Conservation (phyloP, 2,797 vertebrate species). For the Buceros bicornis region DNA sequence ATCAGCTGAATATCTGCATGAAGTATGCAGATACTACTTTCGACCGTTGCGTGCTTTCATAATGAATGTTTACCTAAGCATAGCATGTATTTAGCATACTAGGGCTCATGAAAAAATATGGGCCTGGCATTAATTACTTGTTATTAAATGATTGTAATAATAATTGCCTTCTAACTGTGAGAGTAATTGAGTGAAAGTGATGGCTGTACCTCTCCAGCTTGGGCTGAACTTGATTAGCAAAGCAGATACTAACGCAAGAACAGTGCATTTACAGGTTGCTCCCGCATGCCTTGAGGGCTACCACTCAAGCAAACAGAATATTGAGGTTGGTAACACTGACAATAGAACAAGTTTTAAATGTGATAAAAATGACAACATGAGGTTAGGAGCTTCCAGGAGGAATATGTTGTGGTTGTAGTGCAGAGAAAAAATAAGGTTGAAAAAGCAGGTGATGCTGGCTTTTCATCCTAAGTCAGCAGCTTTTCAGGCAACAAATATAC, state of each 20-base stretch:
- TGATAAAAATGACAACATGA: neutral
- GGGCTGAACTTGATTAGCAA: constrained; percentile 11
- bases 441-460: neutral
- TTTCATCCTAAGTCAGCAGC: neutral
- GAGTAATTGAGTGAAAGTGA: constrained; percentile 16
- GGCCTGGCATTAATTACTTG: neutral
- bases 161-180: neutral
- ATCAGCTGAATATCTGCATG: neutral
- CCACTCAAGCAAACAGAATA: constrained; percentile 27
- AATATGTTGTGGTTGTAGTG: neutral
- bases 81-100: neutral
- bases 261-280: constrained; percentile 4
- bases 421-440: neutral
- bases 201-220: neutral
- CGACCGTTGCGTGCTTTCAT: neutral
- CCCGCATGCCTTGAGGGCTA: constrained; percentile 17
- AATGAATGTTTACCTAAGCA: neutral
- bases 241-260: constrained; percentile 32
- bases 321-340: constrained; percentile 18
- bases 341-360: constrained; percentile 31
- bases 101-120: neutral
- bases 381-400: neutral
- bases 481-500: neutral
- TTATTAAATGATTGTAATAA: neutral
- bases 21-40: neutral